Percentiles rank a stretch among this genome's conserved stretches.
These are phyloP conservation scores for Sinocyclocheilus anophthalmus DNA, from an alignment of 2,113 vertebrate species.

Conservation along the genomic window DNA sequence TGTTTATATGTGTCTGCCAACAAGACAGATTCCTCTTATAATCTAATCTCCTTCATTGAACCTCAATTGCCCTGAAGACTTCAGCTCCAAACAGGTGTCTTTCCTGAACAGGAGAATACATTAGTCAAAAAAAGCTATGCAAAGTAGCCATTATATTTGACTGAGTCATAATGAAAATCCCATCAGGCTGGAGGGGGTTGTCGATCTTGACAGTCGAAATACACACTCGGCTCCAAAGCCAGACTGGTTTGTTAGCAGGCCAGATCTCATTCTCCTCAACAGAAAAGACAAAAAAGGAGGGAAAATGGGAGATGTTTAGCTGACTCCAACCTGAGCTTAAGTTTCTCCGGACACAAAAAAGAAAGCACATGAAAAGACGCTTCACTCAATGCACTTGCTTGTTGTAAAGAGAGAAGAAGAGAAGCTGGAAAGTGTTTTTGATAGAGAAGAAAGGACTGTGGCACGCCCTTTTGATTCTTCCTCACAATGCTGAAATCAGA, in stretches of 20 bases:
- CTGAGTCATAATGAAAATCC: constrained; percentile 28
- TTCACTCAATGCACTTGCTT: constrained; percentile 63
- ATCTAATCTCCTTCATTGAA: constrained; percentile 24
- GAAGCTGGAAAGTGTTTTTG: constrained; percentile 72
- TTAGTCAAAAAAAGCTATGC: constrained; percentile 41
- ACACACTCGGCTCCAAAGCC: background rate
- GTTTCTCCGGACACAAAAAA: constrained; percentile 54
- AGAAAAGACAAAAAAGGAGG: constrained; percentile 19
- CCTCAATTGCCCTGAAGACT: constrained; percentile 35
- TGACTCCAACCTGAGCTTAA: constrained; percentile 49
- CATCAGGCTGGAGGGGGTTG: constrained; percentile 16
- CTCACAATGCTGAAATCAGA: constrained; percentile 74
- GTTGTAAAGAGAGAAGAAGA: constrained; percentile 67
- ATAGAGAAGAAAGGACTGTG: constrained; percentile 74
- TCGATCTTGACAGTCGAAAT: background rate
- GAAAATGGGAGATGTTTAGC: constrained; percentile 35
- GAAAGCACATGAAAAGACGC: constrained; percentile 46
- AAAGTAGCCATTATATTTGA: constrained; percentile 29
- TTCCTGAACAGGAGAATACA: constrained; percentile 22
- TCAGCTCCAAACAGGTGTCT: constrained; percentile 41
- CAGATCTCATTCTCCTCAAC: constrained; percentile 15
- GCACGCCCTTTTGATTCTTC: constrained; percentile 73
- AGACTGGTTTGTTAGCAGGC: constrained; percentile 14
- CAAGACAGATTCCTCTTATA: constrained; percentile 17
- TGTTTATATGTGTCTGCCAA: constrained; percentile 25